These are phyloP conservation scores for Petrosia ficiformis DNA, from an alignment of 37 sponge, comb jelly and placozoan species.

Conservation along the genomic window DNA sequence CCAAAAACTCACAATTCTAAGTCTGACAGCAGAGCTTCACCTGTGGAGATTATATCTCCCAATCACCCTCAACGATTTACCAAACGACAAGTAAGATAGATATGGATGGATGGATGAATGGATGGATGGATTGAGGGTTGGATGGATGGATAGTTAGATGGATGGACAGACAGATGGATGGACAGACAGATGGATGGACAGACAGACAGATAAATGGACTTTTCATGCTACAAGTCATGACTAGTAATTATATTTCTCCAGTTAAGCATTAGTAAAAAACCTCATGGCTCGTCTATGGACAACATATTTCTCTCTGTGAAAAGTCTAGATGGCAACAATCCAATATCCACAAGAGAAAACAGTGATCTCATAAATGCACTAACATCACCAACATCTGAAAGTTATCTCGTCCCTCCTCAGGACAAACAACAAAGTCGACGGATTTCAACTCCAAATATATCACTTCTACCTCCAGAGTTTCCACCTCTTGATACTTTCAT, in stretches of 20 bases:
- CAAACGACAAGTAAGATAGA: constrained; percentile 51
- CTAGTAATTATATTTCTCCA: not conserved
- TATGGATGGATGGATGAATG: no score
- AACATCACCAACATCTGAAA: not conserved
- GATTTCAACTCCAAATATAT: no score
- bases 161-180: no score
- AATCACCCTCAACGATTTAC: constrained; percentile 51
- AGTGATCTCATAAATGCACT: not conserved
- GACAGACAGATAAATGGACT: no score
- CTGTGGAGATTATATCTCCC: constrained; percentile 29
- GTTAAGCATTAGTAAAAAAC: not conserved
- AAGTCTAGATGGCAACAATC: not conserved
- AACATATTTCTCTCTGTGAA: not conserved
- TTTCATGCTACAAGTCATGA: no score
- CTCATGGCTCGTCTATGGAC: not conserved
- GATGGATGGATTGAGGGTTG: no score
- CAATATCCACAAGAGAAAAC: not conserved
- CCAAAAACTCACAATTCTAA: not conserved
- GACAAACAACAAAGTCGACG: no score
- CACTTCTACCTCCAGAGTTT: constrained; percentile 22
- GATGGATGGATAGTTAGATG: no score
- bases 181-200: no score
- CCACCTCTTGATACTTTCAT: constrained; percentile 13
- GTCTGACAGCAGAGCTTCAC: not conserved
- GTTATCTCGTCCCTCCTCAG: no score